A percentile compares a stretch with the other conserved stretches of the same genome.
These are phyloP conservation scores for Podargus strigoides DNA, from an alignment of 2,797 vertebrate genomes.

Conservation along the genomic window DNA sequence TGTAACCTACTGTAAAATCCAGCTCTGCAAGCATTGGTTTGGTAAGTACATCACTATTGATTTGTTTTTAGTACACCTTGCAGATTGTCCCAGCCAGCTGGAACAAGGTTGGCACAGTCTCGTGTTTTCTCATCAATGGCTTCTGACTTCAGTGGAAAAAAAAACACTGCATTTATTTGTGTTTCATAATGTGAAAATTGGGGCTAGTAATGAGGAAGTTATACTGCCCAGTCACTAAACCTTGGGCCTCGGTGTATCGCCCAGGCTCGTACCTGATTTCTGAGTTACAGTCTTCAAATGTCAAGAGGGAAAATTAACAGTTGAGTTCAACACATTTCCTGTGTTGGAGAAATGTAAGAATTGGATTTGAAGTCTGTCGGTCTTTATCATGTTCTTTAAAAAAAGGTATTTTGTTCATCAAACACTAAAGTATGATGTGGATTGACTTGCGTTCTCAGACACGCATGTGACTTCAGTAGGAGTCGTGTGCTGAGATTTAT, in stretches of 20 bases:
- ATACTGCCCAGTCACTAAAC: not conserved
- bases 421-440: slow-evolving; percentile 24
- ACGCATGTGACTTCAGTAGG: not conserved
- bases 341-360: not conserved
- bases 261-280: not conserved
- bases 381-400: not conserved
- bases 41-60: not conserved
- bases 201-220: not conserved
- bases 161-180: not conserved
- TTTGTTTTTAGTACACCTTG: not conserved
- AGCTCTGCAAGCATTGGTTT: slow-evolving; percentile 8
- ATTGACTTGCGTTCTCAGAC: not conserved
- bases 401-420: not conserved
- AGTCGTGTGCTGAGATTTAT: not conserved
- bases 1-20: not conserved
- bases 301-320: not conserved
- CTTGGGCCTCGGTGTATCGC: not conserved
- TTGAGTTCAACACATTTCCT: not conserved
- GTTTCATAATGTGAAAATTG: not conserved
- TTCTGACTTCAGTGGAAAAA: not conserved
- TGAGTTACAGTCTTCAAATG: not conserved
- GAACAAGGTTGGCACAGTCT: not conserved
- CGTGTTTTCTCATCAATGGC: not conserved
- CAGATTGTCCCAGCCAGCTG: not conserved
- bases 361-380: slow-evolving; percentile 1